Conservation (phyloP, 2,113 vertebrate species). For the Plecturocebus donacophilus region DNA sequence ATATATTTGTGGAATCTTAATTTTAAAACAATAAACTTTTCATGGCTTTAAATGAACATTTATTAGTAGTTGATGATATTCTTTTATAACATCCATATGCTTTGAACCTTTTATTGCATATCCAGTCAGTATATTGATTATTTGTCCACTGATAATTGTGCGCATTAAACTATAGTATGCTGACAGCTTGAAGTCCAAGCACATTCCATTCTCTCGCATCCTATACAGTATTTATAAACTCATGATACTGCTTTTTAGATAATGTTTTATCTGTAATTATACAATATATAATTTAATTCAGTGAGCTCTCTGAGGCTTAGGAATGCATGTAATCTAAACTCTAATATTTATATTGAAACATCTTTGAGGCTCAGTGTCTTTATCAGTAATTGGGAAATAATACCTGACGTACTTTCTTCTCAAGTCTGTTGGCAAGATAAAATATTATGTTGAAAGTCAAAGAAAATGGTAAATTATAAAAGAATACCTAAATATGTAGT, state of each 20-base stretch:
- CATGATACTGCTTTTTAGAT: neutral
- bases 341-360: neutral
- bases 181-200: neutral
- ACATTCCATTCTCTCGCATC: neutral
- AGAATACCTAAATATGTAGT: neutral
- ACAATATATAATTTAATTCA: neutral
- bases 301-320: neutral
- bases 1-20: neutral
- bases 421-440: neutral
- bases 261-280: neutral
- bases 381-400: constrained; percentile 19
- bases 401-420: neutral
- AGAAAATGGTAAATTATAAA: neutral
- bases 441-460: neutral
- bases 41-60: neutral
- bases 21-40: neutral
- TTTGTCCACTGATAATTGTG: neutral
- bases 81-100: neutral
- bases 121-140: neutral
- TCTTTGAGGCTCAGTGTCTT: neutral
- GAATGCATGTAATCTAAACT: neutral
- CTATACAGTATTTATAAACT: neutral
- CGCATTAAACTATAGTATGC: neutral
- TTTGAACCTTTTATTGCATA: neutral
- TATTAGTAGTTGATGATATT: neutral